Conservation (phyloP, 2,888 invertebrate species). For the Lasioglossum villosulum region DNA sequence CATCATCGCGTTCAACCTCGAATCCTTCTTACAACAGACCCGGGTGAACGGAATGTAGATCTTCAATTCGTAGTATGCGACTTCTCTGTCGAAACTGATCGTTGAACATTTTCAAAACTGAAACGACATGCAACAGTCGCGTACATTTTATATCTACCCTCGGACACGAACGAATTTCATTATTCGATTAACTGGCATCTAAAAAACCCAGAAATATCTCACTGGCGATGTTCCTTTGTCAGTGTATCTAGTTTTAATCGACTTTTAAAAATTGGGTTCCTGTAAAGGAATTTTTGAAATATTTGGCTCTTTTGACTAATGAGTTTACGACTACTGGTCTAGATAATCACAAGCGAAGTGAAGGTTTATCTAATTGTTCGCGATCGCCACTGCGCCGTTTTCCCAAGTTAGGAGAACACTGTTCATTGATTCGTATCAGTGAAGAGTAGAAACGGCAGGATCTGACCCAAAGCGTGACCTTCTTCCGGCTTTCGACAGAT, state of each 20-base stretch:
- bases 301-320: no score
- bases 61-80: neutral
- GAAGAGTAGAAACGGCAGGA: neutral
- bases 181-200: neutral
- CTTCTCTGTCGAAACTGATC: no score
- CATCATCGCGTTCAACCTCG: constrained; percentile 54
- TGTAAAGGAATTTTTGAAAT: no score
- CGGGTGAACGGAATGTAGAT: constrained; percentile 25
- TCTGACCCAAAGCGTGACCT: constrained; percentile 7
- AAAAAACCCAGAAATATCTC: no score
- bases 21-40: constrained; percentile 43
- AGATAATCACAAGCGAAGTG: neutral
- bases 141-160: neutral
- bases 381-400: neutral
- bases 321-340: neutral
- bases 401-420: neutral
- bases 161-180: neutral
- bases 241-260: no score
- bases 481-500: constrained; percentile 7
- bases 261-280: no score
- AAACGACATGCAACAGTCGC: neutral
- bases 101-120: neutral
- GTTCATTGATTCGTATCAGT: neutral
- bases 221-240: no score
- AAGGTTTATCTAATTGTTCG: neutral